Conservation (phyloP, 2,797 vertebrate genomes). For the Pelobates cultripes region DNA sequence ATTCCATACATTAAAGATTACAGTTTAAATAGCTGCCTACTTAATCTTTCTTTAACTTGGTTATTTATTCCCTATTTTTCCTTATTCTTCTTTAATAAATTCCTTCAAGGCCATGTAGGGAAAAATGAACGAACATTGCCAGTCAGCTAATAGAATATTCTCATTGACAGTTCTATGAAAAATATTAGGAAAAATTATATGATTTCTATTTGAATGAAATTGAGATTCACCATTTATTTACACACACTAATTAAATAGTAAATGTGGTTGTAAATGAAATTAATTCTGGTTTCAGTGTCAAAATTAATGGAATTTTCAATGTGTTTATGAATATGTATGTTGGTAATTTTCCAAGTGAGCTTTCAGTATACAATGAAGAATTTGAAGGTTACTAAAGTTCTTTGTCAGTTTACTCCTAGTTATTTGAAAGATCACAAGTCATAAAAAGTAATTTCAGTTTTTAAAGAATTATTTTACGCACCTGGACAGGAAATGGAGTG, state of each 20-base stretch:
- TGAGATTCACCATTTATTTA: constrained; percentile 49
- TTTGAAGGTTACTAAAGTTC: constrained; percentile 39
- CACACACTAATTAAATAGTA: constrained; percentile 52
- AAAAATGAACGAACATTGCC: background rate
- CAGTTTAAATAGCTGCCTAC: too few relatives aligned
- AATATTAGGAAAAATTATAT: constrained; percentile 32
- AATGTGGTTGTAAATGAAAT: constrained; percentile 43
- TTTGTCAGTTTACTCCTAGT: constrained; percentile 48
- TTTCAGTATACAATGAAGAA: constrained; percentile 32
- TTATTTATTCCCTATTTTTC: background rate
- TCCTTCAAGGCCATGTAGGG: background rate
- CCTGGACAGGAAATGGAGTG: constrained; percentile 12
- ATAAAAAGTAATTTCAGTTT: constrained; percentile 38
- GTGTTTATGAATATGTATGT: constrained; percentile 48
- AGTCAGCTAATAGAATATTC: background rate
- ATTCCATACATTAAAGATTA: too few relatives aligned
- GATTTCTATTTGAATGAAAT: constrained; percentile 44
- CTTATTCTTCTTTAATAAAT: background rate
- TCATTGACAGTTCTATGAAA: constrained; percentile 24
- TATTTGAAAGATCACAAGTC: constrained; percentile 47
- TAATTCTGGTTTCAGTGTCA: constrained; percentile 41
- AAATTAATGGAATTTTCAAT: constrained; percentile 37
- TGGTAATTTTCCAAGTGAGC: constrained; percentile 41
- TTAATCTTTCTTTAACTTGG: too few relatives aligned
- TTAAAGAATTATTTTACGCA: constrained; percentile 20